phyloP scores from a whole-genome alignment of 92 coral and sea anemone species.

The Epizoanthus fatuus region DNA sequence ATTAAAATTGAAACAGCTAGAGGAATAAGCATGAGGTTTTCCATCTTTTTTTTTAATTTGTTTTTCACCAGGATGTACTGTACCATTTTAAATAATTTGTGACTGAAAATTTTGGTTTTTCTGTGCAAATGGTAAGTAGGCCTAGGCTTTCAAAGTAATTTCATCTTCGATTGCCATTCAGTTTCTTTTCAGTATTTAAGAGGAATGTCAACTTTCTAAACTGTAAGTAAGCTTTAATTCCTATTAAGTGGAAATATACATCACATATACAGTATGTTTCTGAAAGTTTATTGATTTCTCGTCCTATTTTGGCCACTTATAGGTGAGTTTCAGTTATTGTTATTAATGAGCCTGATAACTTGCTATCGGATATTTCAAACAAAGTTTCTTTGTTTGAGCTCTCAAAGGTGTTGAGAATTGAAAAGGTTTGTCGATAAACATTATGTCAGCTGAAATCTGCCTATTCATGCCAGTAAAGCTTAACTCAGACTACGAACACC shows the following conservation, averaged over 20 bases:
- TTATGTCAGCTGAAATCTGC: too few species aligned
- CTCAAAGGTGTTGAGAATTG: too few species aligned
- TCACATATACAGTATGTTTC: background rate
- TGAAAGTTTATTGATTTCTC: background rate
- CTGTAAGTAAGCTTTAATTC: conserved; percentile 4
- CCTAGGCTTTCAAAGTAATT: background rate
- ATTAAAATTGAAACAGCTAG: conserved; percentile 5
- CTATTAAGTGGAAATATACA: background rate
- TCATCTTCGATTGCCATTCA: background rate
- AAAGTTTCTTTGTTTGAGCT: too few species aligned
- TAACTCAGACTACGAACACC: too few species aligned
- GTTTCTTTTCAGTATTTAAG: background rate
- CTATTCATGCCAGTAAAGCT: too few species aligned
- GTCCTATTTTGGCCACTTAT: too few species aligned
- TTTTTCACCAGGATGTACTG: conserved; percentile 3
- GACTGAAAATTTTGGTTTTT: conserved; percentile 1
- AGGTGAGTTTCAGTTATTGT: too few species aligned
- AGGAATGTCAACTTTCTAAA: background rate
- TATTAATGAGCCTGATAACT: too few species aligned
- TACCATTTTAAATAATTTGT: background rate
- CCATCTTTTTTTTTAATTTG: background rate
- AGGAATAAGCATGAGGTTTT: background rate
- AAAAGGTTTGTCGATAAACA: too few species aligned
- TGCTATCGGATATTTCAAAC: too few species aligned
- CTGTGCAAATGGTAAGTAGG: background rate